Percentiles rank a stretch among this genome's conserved stretches.
Conservation (phyloP, 2,888 invertebrate species). For the Polietes domitor region DNA sequence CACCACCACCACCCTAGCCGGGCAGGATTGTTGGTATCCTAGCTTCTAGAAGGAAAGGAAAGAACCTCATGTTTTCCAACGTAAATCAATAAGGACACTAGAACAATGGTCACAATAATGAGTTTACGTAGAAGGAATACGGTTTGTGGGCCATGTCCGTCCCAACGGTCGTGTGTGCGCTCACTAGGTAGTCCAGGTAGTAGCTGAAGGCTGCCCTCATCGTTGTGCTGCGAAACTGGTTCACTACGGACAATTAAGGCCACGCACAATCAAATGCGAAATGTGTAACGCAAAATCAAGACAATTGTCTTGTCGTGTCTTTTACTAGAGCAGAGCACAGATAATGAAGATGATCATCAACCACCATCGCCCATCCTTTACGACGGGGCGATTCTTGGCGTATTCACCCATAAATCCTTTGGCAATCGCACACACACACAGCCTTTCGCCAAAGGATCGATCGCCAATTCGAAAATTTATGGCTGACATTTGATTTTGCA, state of each 20-base stretch:
- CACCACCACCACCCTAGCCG: not conserved
- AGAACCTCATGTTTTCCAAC: slow-evolving; percentile 33
- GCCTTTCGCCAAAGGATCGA: slow-evolving; percentile 5
- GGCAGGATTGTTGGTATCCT: not conserved
- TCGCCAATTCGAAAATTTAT: slow-evolving; percentile 39
- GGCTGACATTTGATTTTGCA: slow-evolving; percentile 43
- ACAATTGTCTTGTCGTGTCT: slow-evolving; percentile 20
- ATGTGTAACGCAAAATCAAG: not conserved
- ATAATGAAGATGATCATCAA: slow-evolving; percentile 29
- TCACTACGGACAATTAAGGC: not conserved
- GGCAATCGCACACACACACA: not conserved
- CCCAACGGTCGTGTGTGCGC: not conserved
- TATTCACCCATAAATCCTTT: slow-evolving; percentile 1
- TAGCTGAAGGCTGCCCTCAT: not conserved
- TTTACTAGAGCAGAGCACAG: not conserved
- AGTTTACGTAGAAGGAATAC: not conserved
- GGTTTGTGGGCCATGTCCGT: not conserved
- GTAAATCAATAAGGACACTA: slow-evolving; percentile 57
- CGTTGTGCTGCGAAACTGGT: not conserved
- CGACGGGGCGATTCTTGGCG: not conserved
- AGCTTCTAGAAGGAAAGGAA: not conserved
- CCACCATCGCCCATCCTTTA: not conserved
- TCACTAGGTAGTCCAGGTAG: not conserved
- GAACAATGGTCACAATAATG: slow-evolving; percentile 57
- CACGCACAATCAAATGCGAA: not conserved